Evolutionary conservation across 2,797 vertebrate genomes (phyloP).

Genomic region (Enteromius fasciolatus): DNA sequence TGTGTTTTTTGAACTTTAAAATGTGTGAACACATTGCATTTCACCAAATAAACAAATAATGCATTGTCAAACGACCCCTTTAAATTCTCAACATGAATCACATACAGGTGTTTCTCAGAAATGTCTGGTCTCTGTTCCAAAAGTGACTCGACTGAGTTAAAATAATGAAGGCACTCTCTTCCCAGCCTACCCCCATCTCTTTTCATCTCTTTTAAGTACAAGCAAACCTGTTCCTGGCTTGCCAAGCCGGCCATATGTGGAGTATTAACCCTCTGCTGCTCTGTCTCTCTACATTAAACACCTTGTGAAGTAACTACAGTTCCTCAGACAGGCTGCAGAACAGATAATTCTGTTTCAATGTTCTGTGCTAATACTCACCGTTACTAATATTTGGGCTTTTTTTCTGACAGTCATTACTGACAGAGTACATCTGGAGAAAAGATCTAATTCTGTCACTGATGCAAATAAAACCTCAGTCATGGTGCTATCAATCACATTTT

Average conservation of each 20-base stretch:
- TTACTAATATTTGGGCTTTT: neutral
- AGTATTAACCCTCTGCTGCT: conserved; percentile 47
- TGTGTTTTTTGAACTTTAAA: neutral
- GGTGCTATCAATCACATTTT: neutral
- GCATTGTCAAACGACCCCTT: neutral
- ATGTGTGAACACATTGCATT: neutral
- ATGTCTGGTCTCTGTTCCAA: neutral
- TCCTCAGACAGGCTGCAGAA: neutral
- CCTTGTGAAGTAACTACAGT: conserved; percentile 21
- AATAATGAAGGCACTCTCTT: conserved; percentile 4
- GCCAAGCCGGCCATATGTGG: conserved; percentile 56
- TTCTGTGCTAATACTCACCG: neutral
- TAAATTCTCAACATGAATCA: neutral
- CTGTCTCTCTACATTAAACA: conserved; percentile 30
- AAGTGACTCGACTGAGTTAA: neutral
- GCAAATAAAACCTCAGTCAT: neutral
- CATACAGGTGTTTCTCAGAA: neutral
- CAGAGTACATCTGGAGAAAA: neutral
- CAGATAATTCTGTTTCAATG: neutral
- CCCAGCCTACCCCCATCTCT: conserved; percentile 18
- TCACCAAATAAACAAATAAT: neutral
- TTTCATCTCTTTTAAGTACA: conserved; percentile 54
- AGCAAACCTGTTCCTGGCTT: conserved; percentile 48
- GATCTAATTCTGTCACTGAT: neutral
- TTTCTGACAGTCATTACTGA: neutral